Evolutionary conservation across 2,888 invertebrate genomes (phyloP).

Genomic region (Cetonia aurata): DNA sequence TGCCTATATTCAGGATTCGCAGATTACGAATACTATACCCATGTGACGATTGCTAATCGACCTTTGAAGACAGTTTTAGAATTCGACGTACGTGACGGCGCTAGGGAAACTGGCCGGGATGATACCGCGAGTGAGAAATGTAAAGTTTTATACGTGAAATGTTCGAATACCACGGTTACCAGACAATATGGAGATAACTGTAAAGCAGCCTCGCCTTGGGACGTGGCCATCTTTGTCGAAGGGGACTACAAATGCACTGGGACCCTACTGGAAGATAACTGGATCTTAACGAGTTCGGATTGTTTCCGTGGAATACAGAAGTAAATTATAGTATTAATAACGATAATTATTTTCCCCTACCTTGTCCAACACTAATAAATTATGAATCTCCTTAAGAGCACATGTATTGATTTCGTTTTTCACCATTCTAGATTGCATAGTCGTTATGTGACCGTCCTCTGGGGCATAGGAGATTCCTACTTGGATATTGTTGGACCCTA

Average conservation of each 20-base stretch:
- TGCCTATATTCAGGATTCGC: constrained; percentile 79
- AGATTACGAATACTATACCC: constrained; percentile 58
- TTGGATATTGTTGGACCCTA: constrained; percentile 73
- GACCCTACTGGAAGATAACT: constrained; percentile 74
- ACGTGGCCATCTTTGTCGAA: constrained; percentile 78
- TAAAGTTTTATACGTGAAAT: constrained; percentile 70
- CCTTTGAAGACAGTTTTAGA: constrained; percentile 15
- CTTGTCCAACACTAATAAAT: too few relatives aligned
- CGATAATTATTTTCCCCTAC: too few relatives aligned
- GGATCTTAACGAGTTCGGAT: constrained; percentile 71
- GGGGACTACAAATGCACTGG: constrained; percentile 80
- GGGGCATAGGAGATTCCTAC: constrained; percentile 77
- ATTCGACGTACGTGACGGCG: background rate
- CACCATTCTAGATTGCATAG: constrained; percentile 67
- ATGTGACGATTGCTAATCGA: constrained; percentile 38
- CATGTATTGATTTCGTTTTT: constrained; percentile 9
- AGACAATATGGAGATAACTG: constrained; percentile 37
- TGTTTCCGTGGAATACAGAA: constrained; percentile 67
- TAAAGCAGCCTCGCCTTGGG: constrained; percentile 74
- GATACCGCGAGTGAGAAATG: constrained; percentile 62
- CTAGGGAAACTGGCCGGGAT: background rate
- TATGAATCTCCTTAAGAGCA: too few relatives aligned
- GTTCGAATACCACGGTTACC: constrained; percentile 64
- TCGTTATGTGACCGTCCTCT: constrained; percentile 74
- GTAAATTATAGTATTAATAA: constrained; percentile 63